phyloP scores from a whole-genome alignment of 2,113 vertebrate genomes.

The Pantherophis guttatus region DNA sequence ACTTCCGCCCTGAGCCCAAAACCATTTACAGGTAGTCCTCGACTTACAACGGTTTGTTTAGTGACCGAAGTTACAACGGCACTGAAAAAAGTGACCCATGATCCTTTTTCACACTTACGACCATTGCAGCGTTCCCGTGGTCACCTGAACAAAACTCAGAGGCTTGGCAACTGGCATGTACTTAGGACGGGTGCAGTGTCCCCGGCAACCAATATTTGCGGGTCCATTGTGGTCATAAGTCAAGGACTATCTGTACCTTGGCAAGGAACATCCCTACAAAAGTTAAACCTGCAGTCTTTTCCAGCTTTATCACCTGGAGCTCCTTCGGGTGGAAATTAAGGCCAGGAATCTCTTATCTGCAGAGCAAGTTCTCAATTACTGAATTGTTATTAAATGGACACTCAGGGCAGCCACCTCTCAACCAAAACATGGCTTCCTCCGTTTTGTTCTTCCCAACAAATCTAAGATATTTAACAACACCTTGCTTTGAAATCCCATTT shows the following conservation, averaged over 20 bases:
- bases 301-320: neutral
- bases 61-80: neutral
- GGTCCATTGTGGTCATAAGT: neutral
- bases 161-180: neutral
- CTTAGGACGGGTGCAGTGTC: neutral
- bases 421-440: neutral
- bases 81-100: neutral
- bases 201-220: neutral
- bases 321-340: neutral
- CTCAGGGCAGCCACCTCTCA: neutral
- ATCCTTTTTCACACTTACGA: neutral
- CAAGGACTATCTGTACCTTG: neutral
- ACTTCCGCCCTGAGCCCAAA: neutral
- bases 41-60: neutral
- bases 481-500: too few species aligned
- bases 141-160: neutral
- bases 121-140: fast-evolving
- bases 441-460: neutral
- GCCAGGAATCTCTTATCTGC: neutral
- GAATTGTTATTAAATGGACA: neutral
- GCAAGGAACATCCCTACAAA: neutral
- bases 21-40: neutral
- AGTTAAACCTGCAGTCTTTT: neutral
- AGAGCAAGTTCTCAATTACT: neutral
- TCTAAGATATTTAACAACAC: neutral